Evolutionary conservation across 2,113 vertebrate genomes (phyloP), one percentile per base, ranked within the genome.

Genomic region (Callopanchax toddi): DNA sequence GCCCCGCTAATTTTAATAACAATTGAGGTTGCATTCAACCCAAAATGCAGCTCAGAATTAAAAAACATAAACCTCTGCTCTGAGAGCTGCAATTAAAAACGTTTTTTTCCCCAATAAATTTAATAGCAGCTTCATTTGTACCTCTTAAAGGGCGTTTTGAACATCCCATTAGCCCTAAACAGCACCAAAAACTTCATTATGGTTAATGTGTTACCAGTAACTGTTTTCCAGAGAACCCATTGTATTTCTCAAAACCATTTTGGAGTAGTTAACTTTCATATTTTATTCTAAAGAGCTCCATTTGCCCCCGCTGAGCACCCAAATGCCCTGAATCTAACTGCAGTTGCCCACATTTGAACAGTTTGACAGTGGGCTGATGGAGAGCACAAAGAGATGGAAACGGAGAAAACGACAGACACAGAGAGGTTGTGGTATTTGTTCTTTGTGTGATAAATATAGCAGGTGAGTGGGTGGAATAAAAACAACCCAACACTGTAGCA

Each of bases 391-490:
- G 62, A 56, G 60, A 80, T 62, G 66, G 71, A 25, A 49, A 79
- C 67, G 57, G 73, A 53, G 78, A 61, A 78, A 65, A 85, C n/a
- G 82, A 78, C 72, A 83, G 81, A 87, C 67, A 83, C 69, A 71
- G 76, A 84, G 71, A 62, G 83, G 79, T 81, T 85, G 66, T 77
- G 69, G 63, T 89, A 84, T 87, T 87, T 86, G 82, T 86, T 89
- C 82, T 74, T 65, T 71, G 77, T 76, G 82, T 72, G 84, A 86
- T 89, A 86, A 87, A 86, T 87, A 90, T 87, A 90, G 87, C 71
- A 78, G 75, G 73, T 76, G 87, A 87, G 87, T 86, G 89, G 87
- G 87, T 80, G 89, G 81, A 83, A 85, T 84, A 79, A 86, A 88
- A 87, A 86, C 76, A 87, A 79, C 52, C 69, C 23, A 73, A 79